Evolutionary conservation across 2,888 invertebrate species (phyloP).

Genomic region (Xylota sylvarum): DNA sequence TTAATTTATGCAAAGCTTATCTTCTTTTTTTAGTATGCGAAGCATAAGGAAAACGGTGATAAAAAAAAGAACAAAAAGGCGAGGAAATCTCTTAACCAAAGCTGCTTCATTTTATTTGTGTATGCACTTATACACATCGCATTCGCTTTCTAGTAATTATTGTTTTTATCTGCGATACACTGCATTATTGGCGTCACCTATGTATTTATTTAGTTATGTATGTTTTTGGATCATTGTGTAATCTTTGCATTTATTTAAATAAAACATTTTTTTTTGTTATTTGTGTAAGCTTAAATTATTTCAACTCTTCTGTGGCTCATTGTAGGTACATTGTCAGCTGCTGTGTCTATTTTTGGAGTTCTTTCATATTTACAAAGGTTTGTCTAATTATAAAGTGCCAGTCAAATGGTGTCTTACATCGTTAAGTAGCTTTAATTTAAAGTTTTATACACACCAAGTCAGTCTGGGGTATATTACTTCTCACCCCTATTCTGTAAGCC

Average conservation of each 20-base stretch:
- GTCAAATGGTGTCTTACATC: too few species aligned
- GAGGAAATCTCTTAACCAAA: constrained; percentile 58
- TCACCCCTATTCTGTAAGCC: too few species aligned
- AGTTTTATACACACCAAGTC: too few species aligned
- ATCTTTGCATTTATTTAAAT: constrained; percentile 59
- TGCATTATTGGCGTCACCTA: constrained; percentile 41
- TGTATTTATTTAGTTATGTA: constrained; percentile 50
- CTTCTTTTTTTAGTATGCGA: constrained; percentile 32
- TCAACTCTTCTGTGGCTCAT: too few species aligned
- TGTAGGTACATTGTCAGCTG: too few species aligned
- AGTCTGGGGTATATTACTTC: too few species aligned
- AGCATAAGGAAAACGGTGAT: constrained; percentile 39
- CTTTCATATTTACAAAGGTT: too few species aligned
- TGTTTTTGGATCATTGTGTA: constrained; percentile 46
- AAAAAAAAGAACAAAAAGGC: constrained; percentile 12
- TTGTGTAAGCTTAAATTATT: constrained; percentile 5
- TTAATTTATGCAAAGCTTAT: constrained; percentile 30
- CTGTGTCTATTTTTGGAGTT: too few species aligned
- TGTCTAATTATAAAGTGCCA: too few species aligned
- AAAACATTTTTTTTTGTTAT: constrained; percentile 48
- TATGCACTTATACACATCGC: constrained; percentile 32
- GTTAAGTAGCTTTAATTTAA: too few species aligned
- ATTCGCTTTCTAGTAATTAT: constrained; percentile 37
- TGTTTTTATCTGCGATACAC: constrained; percentile 39
- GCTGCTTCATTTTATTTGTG: constrained; percentile 64